These are phyloP conservation scores for Amphiprion percula DNA, from an alignment of 2,113 vertebrate species.

Conservation along the genomic window DNA sequence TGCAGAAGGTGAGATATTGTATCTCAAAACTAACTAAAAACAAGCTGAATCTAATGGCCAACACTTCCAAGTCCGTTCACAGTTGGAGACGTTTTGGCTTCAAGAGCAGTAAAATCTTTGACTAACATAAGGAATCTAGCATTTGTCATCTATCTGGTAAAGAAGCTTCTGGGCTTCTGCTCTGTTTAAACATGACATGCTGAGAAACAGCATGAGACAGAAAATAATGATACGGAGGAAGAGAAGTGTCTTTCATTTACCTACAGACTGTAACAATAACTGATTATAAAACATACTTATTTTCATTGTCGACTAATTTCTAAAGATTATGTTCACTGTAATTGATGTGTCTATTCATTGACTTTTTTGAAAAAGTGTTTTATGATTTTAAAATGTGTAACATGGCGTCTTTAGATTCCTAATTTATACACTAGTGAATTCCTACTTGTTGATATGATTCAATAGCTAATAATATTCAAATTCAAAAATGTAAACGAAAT, in stretches of 20 bases:
- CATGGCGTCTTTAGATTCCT: no score
- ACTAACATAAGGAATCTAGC: background rate
- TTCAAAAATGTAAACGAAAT: no score
- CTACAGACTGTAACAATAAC: no score
- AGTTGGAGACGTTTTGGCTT: background rate
- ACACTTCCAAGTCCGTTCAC: constrained; percentile 3
- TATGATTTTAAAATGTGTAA: no score
- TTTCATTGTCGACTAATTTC: no score
- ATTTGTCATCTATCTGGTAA: background rate
- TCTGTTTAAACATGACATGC: background rate
- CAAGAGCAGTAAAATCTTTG: constrained; percentile 7
- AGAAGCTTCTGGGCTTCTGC: background rate
- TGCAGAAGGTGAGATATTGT: constrained; percentile 32
- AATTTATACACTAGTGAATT: no score
- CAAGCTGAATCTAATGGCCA: constrained; percentile 37
- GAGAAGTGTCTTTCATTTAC: background rate
- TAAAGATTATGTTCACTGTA: no score
- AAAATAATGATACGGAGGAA: background rate
- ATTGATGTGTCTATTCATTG: no score
- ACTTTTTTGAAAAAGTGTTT: no score
- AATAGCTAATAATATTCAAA: no score
- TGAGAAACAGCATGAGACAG: background rate
- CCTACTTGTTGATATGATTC: no score
- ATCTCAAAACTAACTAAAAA: constrained; percentile 51
- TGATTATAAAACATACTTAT: no score